Evolutionary conservation across 1,140 invertebrate species (phyloP), one percentile per base, ranked within the genome.

Genomic region (Drosophila varians): DNA sequence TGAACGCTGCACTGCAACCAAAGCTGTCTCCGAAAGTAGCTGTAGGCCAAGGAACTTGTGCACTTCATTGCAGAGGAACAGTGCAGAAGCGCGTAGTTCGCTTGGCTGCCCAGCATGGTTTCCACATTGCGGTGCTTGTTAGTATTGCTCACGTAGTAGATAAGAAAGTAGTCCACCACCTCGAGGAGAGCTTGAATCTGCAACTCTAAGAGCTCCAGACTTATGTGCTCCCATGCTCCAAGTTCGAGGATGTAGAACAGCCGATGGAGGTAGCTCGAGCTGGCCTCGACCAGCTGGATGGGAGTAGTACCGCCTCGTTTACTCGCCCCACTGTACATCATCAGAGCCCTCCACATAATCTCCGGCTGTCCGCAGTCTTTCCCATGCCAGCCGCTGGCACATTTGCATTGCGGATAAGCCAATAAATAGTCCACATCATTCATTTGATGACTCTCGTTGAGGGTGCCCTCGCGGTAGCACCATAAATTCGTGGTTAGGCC

Each of bases 281-380:
- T 92, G 45, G 78, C 70, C 23, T 77, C 74, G 12, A 68, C 48
- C 53, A 87, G 36, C 40, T 87, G 62, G 7, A 88, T 9, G 1
- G 80, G 74, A 4, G 69, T 68, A 26, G 56, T 36, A 4, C 72
- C 19, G 6, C 46, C 58, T 0, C 62, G 56, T 18, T 23, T 69
- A 21, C 72, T 86, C 6, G 57, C 47, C 9, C 82, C 70, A 25
- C 56, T 74, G 47, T 80, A 61, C 0, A 93, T 93, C 91, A 94
- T 92, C 19, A 94, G 92, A 0, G 94, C 94, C 14, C 94, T 92
- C 93, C 94, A 94, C 2, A 94, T 93, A 2, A 94, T 93, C 82
- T 95, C 94, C 2, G 94, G 94, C 71, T 94, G 93, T 9, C 94
- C 93, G 86, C 94, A 95, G 49, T 94, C 94, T 0, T 91, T 86